Percentiles rank a stretch among this genome's conserved stretches.
These are phyloP conservation scores for Nyctibius grandis DNA, from an alignment of 2,797 vertebrate genomes.

Conservation along the genomic window DNA sequence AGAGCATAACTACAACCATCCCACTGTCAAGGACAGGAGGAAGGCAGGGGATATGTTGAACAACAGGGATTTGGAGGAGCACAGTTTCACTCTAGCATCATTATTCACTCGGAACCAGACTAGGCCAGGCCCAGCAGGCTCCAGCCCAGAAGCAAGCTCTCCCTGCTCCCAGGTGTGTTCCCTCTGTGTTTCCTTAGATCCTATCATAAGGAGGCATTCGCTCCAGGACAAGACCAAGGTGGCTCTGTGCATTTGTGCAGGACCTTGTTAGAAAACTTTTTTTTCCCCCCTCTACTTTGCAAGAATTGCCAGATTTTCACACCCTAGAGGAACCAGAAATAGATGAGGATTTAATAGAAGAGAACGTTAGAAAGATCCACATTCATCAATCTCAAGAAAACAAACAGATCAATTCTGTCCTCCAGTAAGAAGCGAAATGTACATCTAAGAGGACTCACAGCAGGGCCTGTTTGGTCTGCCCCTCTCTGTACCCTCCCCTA, in stretches of 20 bases:
- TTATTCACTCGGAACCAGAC: not conserved
- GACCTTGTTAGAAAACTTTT: not conserved
- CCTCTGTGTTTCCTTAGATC: not conserved
- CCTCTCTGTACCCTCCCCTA: not conserved
- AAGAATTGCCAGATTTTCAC: not conserved
- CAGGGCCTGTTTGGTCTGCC: not conserved
- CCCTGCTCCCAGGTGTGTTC: not conserved
- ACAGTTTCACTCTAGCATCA: fast-evolving
- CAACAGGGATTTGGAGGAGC: not conserved
- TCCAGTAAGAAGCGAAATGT: not conserved
- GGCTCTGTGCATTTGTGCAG: not conserved
- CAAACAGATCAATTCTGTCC: not conserved
- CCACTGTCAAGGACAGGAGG: not conserved
- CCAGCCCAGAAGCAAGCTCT: not conserved
- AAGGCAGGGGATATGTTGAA: not conserved
- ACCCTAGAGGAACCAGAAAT: not conserved
- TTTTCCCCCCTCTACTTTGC: not conserved
- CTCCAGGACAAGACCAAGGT: not conserved
- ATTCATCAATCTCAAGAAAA: not conserved
- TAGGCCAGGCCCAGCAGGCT: not conserved
- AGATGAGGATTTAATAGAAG: not conserved
- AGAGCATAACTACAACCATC: not conserved
- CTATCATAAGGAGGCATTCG: not conserved
- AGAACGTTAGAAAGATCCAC: not conserved
- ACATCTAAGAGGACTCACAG: not conserved